Conservation (phyloP, 2,888 invertebrate genomes). For the Kryphioiulus occultus region DNA sequence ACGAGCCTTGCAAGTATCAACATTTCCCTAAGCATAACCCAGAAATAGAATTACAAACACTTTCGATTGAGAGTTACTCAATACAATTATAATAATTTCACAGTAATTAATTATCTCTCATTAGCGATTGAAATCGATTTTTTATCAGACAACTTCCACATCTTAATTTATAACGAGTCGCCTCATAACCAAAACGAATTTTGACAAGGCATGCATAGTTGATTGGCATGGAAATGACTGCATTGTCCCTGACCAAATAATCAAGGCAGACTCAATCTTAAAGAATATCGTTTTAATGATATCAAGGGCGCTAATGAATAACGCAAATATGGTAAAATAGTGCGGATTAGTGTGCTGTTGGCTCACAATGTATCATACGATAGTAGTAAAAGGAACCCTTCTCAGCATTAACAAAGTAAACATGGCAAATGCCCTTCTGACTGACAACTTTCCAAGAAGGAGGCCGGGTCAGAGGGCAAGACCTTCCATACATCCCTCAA, state of each 20-base stretch:
- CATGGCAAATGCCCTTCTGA: neutral
- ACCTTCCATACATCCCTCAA: neutral
- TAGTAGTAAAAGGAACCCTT: neutral
- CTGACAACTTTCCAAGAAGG: neutral
- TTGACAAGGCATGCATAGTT: neutral
- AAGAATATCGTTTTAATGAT: neutral
- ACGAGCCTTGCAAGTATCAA: neutral
- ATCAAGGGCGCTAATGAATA: neutral
- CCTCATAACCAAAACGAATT: neutral
- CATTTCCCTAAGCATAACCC: neutral
- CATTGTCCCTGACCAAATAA: conserved; percentile 25
- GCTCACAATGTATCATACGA: neutral
- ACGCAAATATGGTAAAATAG: neutral
- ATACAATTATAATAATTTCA: neutral
- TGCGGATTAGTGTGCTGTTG: neutral
- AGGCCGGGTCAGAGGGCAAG: neutral
- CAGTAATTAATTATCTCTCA: neutral
- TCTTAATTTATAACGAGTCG: neutral
- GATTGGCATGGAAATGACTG: neutral
- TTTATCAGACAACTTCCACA: neutral
- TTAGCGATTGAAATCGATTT: neutral
- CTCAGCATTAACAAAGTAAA: neutral
- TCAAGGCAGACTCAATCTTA: neutral
- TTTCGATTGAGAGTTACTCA: neutral
- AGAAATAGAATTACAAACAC: neutral